phyloP scores from a whole-genome alignment of 2,888 invertebrate genomes.

The Diaprepes abbreviatus region DNA sequence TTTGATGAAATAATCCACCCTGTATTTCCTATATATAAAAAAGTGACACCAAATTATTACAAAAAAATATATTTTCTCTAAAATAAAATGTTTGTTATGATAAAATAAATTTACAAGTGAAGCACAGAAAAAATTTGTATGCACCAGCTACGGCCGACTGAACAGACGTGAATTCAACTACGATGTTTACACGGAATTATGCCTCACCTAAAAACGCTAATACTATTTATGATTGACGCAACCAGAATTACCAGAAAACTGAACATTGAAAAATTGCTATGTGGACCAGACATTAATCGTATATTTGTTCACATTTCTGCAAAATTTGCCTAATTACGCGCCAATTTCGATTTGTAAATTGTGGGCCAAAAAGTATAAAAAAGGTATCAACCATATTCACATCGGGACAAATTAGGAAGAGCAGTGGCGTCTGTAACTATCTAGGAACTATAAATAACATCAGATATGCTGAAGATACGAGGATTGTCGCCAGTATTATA shows the following conservation, averaged over 20 bases:
- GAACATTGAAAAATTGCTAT: slow-evolving; percentile 25
- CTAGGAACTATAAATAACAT: too few species aligned
- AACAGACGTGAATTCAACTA: slow-evolving; percentile 15
- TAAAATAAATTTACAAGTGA: too few species aligned
- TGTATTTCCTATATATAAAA: too few species aligned
- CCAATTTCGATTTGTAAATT: slow-evolving; percentile 23
- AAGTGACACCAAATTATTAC: too few species aligned
- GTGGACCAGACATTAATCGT: slow-evolving; percentile 34
- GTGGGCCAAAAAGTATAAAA: slow-evolving; percentile 9
- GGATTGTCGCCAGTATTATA: too few species aligned
- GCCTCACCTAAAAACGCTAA: slow-evolving; percentile 27
- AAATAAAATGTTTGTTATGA: too few species aligned
- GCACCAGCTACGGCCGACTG: not conserved
- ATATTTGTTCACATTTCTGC: slow-evolving; percentile 32
- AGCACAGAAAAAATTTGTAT: too few species aligned
- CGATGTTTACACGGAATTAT: slow-evolving; percentile 30
- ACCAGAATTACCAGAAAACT: slow-evolving; percentile 23
- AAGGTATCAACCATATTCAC: not conserved
- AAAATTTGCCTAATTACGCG: slow-evolving; percentile 28
- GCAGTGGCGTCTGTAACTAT: not conserved
- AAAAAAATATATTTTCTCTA: too few species aligned
- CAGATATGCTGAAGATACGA: too few species aligned
- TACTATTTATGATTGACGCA: slow-evolving; percentile 35
- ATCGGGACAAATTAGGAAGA: not conserved
- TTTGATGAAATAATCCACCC: too few species aligned